Evolutionary conservation across 37 sponge, comb jelly and placozoan species (phyloP).

Genomic region (Corticium candelabrum): DNA sequence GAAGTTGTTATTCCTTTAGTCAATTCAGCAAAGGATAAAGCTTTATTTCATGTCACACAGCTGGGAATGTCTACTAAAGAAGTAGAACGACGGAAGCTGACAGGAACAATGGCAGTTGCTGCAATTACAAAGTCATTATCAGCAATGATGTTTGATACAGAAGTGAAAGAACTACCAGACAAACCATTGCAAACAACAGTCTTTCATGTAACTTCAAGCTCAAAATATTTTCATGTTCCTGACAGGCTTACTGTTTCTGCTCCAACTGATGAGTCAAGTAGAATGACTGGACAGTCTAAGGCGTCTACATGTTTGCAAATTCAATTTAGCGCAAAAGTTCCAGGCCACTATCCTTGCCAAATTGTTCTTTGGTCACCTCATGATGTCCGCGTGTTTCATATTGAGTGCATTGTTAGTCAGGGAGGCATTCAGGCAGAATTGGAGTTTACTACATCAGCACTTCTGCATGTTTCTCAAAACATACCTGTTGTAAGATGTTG

Average conservation of each 20-base stretch:
- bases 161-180: background rate
- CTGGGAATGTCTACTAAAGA: slow-evolving; percentile 15
- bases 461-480: slow-evolving; percentile 56
- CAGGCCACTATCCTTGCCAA: slow-evolving; percentile 58
- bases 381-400: slow-evolving; percentile 53
- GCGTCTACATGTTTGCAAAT: slow-evolving; percentile 25
- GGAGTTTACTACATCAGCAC: slow-evolving; percentile 55
- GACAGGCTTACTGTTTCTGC: slow-evolving; percentile 15
- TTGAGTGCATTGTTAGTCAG: slow-evolving; percentile 58
- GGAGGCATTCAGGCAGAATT: slow-evolving; percentile 30
- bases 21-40: background rate
- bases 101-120: slow-evolving; percentile 34
- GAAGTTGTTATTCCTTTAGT: background rate
- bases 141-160: slow-evolving; percentile 7
- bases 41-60: background rate
- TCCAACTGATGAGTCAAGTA: slow-evolving; percentile 15
- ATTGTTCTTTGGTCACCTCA: slow-evolving; percentile 30
- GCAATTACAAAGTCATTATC: slow-evolving; percentile 23
- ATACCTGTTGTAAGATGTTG: slow-evolving; percentile 65
- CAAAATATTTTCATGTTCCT: background rate
- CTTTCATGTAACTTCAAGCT: background rate
- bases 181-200: background rate
- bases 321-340: slow-evolving; percentile 16
- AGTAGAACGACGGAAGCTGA: slow-evolving; percentile 17
- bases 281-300: too few relatives aligned